Evolutionary conservation across 35 echinoderm and acorn worm species (phyloP).

Genomic region (Anneissia japonica): DNA sequence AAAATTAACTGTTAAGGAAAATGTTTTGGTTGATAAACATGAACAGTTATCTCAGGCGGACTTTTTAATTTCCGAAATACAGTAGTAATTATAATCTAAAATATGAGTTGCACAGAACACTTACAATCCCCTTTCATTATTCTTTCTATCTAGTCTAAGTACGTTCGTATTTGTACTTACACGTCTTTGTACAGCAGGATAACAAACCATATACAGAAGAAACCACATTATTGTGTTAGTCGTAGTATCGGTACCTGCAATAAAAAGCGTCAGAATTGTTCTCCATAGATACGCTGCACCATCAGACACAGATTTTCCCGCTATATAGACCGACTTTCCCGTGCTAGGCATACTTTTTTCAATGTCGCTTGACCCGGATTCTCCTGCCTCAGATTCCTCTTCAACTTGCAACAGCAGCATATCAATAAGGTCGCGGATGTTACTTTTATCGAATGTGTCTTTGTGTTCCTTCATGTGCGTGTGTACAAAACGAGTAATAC

Average conservation of each 20-base stretch:
- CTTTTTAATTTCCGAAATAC: no score
- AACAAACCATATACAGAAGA: slow-evolving; percentile 14
- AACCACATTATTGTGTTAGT: slow-evolving; percentile 32
- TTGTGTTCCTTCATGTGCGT: slow-evolving; percentile 25
- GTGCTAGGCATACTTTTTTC: no score
- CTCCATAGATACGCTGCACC: background rate
- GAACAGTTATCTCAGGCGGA: no score
- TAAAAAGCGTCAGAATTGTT: slow-evolving; percentile 9
- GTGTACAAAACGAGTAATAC: background rate
- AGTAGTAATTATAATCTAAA: no score
- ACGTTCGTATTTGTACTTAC: slow-evolving; percentile 1
- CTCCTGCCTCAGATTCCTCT: background rate
- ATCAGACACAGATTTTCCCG: background rate
- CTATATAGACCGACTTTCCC: background rate
- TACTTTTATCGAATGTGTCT: slow-evolving; percentile 13
- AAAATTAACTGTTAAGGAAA: no score
- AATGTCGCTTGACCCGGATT: no score
- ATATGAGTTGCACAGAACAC: no score
- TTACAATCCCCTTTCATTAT: no score
- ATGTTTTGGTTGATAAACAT: no score
- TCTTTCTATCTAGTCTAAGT: no score
- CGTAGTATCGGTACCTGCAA: slow-evolving; percentile 42
- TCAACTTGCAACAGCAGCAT: slow-evolving; percentile 9
- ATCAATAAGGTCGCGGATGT: slow-evolving; percentile 44
- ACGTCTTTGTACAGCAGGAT: slow-evolving; percentile 21